Base-by-base conservation (phyloP, 2,888 invertebrate genomes). In the Ectemnius continuus region DNA sequence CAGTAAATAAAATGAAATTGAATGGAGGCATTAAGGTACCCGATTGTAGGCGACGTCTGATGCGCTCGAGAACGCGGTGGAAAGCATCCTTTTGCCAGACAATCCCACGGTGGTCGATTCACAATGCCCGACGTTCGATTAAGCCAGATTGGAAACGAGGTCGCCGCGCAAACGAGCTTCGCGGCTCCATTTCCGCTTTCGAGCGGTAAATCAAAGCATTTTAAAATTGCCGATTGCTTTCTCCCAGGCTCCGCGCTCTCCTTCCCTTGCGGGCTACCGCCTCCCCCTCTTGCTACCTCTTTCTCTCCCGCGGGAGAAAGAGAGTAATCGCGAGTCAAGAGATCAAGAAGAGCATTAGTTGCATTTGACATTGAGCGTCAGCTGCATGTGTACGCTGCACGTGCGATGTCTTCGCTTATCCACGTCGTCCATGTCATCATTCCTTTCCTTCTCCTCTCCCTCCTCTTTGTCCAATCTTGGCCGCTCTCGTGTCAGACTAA, bases 321-420 rank as follows among this genome's bases (percentile, higher is more conserved):
- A 36, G 36, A 36, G 36, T 8, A 36, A 6, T 36, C 36, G 36
- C 36, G 72, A 67, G 73, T 65, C 73, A 70, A 79, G 81, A 85
- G 85, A 88, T 86, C 84, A 86, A 87, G 86, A 81, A 78, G 85
- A 79, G 84, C 87, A 87, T 88, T 88, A 88, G 86, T 88, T 87
- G 89, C 87, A 84, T 89, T 88, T 89, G 89, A 89, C 89, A 83
- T 87, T 82, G 82, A 82, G 85, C 87, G 87, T 88, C 89, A 89
- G 89, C 89, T 89, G 88, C 86, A 82, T 82, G 84, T 28, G 60
- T 84, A 81, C 77, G 84, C 83, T 69, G 78, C 75, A 79, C 81
- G 79, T 81, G 84, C 75, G 78, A 67, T 52, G 66, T 52, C 64
- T 80, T 72, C 67, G 66, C 70, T 6, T 45, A 59, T 67, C 72